Evolutionary conservation across 2,113 vertebrate species (phyloP).

Genomic region (Ciconia stormi): DNA sequence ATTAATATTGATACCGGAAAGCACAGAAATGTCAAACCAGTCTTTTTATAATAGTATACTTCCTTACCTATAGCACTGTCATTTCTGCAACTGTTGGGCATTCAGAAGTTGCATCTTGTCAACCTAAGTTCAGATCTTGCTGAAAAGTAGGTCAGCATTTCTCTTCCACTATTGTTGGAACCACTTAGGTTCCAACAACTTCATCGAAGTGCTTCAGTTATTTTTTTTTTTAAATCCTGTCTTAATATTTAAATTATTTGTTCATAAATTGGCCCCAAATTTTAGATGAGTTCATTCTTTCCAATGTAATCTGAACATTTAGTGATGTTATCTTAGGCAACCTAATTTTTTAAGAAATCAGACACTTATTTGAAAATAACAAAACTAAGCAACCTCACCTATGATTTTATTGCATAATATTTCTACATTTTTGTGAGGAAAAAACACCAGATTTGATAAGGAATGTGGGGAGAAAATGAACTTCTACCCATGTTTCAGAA

Average conservation of each 20-base stretch:
- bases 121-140: not conserved
- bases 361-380: not conserved
- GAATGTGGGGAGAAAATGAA: not conserved
- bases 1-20: not conserved
- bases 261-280: not conserved
- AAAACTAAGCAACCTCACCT: not conserved
- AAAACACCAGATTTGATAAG: not conserved
- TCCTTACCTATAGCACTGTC: not conserved
- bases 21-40: not conserved
- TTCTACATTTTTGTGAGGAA: not conserved
- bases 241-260: not conserved
- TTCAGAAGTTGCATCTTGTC: not conserved
- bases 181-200: not conserved
- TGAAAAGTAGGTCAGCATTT: conserved; percentile 1
- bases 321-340: not conserved
- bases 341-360: not conserved
- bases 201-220: not conserved
- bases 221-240: not conserved
- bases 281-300: not conserved
- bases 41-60: not conserved
- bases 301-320: not conserved
- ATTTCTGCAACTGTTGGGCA: not conserved
- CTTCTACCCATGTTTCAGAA: not conserved
- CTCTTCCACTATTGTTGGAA: not conserved
- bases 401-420: not conserved